A percentile compares a stretch with the other conserved stretches of the same genome.
These are phyloP conservation scores for Panurus biarmicus DNA, from an alignment of 2,113 vertebrate genomes.

Conservation along the genomic window DNA sequence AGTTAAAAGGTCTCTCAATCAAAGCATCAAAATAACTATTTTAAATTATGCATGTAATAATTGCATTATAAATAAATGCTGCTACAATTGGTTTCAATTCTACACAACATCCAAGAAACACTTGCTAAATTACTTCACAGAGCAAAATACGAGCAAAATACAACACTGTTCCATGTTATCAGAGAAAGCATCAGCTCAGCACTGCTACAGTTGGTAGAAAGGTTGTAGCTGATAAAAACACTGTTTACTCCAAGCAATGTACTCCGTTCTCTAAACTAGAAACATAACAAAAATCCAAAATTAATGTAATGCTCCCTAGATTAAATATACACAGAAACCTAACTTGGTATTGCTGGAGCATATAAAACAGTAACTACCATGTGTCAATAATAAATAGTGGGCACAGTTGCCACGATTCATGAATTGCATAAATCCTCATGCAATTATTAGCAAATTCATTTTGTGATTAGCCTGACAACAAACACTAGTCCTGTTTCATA, in stretches of 20 bases:
- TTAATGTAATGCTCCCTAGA: fast-evolving
- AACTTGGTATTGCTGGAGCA: neutral
- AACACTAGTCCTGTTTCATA: neutral
- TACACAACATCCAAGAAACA: neutral
- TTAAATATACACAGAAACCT: neutral
- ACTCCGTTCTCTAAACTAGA: neutral
- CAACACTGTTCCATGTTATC: neutral
- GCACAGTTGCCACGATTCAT: neutral
- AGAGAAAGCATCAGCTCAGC: neutral
- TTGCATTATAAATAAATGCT: neutral
- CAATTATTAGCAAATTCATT: neutral
- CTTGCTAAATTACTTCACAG: neutral
- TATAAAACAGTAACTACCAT: neutral
- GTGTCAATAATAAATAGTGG: neutral
- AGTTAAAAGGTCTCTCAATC: neutral
- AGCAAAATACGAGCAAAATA: neutral
- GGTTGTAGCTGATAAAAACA: neutral
- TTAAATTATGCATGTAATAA: neutral
- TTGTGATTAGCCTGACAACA: neutral
- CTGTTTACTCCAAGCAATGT: neutral
- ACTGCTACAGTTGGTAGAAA: neutral
- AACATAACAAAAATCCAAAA: fast-evolving
- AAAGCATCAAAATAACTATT: neutral
- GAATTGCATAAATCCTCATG: neutral
- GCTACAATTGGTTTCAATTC: neutral